Percentiles rank a stretch among this genome's conserved stretches.
Evolutionary conservation across 2,797 vertebrate genomes (phyloP).

Genomic region (Siniperca undulata): DNA sequence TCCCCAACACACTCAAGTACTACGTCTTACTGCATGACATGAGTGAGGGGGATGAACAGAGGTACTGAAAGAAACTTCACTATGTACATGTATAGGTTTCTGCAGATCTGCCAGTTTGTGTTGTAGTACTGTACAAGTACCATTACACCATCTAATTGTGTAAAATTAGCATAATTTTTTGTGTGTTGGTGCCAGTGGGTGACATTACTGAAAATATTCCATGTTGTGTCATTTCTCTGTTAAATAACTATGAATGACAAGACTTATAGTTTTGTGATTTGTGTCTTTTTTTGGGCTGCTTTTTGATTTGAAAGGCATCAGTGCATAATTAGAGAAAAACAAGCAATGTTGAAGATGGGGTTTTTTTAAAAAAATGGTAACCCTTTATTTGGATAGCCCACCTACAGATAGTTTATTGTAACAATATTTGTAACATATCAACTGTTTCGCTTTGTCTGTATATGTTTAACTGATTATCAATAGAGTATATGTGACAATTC

Average conservation of each 20-base stretch:
- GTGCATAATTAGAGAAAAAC: background rate
- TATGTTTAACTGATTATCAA: too few species aligned
- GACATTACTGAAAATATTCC: background rate
- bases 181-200: background rate
- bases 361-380: too few species aligned
- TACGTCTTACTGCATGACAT: slow-evolving; percentile 97
- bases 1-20: slow-evolving; percentile 98
- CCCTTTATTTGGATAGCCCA: too few species aligned
- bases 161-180: background rate
- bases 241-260: background rate
- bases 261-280: background rate
- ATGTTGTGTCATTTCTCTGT: background rate
- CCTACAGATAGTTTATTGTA: too few species aligned
- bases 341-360: background rate
- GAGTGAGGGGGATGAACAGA: slow-evolving; percentile 92
- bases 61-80: slow-evolving; percentile 77
- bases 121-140: background rate
- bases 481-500: too few species aligned
- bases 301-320: background rate
- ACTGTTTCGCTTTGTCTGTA: too few species aligned
- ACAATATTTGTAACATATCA: too few species aligned
- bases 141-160: background rate
- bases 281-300: background rate
- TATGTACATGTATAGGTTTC: background rate
- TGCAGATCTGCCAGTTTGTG: background rate